Conservation (phyloP, 2,797 vertebrate species). For the Lemur catta region DNA sequence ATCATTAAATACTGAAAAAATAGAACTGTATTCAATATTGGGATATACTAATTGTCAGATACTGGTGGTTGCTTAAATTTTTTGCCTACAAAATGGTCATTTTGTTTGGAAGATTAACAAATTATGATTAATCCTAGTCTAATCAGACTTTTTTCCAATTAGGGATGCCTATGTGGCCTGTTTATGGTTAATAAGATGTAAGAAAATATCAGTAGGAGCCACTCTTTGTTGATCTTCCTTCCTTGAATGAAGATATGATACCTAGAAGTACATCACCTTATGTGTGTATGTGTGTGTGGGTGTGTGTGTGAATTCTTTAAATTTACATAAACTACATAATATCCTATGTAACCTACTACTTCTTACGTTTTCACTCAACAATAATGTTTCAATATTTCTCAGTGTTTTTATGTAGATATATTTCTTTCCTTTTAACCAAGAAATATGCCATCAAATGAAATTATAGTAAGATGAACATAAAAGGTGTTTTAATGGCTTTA, state of each 20-base stretch:
- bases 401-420: not conserved
- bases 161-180: not conserved
- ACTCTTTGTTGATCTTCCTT: not conserved
- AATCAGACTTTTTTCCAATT: not conserved
- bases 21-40: not conserved
- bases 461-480: not conserved
- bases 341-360: not conserved
- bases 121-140: not conserved
- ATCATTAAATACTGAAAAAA: not conserved
- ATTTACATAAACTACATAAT: not conserved
- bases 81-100: not conserved
- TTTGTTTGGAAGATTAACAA: not conserved
- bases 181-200: not conserved
- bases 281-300: not conserved
- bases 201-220: accelerated
- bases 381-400: not conserved
- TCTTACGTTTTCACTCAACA: not conserved
- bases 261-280: not conserved
- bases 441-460: not conserved
- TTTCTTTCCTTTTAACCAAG: not conserved
- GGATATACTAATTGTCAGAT: not conserved
- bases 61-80: not conserved
- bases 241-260: not conserved
- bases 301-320: not conserved
- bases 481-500: not conserved